These are phyloP conservation scores for Rhinopomastus cyanomelas DNA, from an alignment of 2,113 vertebrate genomes.

Conservation along the genomic window DNA sequence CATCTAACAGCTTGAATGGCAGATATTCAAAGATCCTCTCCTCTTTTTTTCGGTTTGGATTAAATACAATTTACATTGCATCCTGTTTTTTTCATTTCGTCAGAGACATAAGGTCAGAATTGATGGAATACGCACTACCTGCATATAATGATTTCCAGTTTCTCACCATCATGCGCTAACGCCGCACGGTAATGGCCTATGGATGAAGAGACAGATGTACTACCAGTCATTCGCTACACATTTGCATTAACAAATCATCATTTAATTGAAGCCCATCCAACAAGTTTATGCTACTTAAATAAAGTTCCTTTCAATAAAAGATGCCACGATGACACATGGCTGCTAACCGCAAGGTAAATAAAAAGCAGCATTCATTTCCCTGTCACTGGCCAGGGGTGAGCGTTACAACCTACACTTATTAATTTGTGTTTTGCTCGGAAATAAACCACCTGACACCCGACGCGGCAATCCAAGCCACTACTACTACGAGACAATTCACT, in stretches of 20 bases:
- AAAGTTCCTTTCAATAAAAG: constrained; percentile 84
- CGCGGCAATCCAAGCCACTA: constrained; percentile 56
- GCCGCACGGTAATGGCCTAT: constrained; percentile 80
- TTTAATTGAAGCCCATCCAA: constrained; percentile 86
- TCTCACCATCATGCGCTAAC: constrained; percentile 80
- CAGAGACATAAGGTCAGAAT: constrained; percentile 81
- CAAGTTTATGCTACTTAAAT: constrained; percentile 87
- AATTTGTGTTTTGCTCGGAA: constrained; percentile 74
- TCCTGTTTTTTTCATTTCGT: constrained; percentile 71
- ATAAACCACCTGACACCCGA: constrained; percentile 70
- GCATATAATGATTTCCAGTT: constrained; percentile 77
- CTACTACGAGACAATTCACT: constrained; percentile 53
- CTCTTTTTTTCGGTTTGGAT: constrained; percentile 57
- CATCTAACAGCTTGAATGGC: constrained; percentile 71
- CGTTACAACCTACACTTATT: constrained; percentile 68
- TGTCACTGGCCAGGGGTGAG: constrained; percentile 56
- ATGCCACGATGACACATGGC: constrained; percentile 72
- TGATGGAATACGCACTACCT: constrained; percentile 81
- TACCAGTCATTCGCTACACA: constrained; percentile 80
- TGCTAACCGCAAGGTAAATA: constrained; percentile 69
- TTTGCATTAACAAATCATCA: constrained; percentile 87
- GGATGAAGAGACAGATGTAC: constrained; percentile 84
- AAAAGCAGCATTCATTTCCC: constrained; percentile 66
- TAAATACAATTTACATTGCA: constrained; percentile 73
- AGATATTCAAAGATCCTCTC: constrained; percentile 59